phyloP scores from a whole-genome alignment of 2,797 vertebrate genomes.

The Zalophus californianus region DNA sequence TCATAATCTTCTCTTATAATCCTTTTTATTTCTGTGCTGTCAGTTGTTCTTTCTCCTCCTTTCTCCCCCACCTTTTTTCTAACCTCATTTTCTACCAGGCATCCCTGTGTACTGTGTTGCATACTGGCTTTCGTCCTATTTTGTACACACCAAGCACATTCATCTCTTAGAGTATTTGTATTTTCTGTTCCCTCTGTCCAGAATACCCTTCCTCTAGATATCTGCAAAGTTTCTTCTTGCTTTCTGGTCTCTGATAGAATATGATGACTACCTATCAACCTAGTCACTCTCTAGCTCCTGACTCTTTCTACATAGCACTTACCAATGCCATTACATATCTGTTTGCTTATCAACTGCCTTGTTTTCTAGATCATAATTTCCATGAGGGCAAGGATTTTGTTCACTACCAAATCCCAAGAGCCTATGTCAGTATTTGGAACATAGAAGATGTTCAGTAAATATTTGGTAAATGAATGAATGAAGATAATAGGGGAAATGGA shows the following conservation, averaged over 20 bases:
- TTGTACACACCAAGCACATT: neutral
- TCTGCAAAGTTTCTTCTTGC: neutral
- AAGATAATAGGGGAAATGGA: neutral
- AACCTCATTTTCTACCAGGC: neutral
- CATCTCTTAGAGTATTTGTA: neutral
- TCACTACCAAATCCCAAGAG: neutral
- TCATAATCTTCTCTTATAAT: neutral
- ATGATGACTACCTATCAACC: neutral
- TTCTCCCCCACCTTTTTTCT: neutral
- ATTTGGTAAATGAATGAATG: conserved; percentile 1
- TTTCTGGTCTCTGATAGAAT: neutral
- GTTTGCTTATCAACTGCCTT: neutral
- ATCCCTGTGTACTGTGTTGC: neutral
- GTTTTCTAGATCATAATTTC: neutral
- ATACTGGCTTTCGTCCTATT: neutral
- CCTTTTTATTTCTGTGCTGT: neutral
- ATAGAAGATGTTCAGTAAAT: neutral
- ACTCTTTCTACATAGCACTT: neutral
- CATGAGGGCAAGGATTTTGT: neutral
- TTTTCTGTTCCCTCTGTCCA: neutral
- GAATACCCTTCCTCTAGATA: neutral
- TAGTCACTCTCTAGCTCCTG: neutral
- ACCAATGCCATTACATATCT: neutral
- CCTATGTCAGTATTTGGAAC: neutral
- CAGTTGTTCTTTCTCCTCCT: neutral